Base-by-base conservation (phyloP, 2,113 vertebrate species). In the Rhodinocichla rosea region DNA sequence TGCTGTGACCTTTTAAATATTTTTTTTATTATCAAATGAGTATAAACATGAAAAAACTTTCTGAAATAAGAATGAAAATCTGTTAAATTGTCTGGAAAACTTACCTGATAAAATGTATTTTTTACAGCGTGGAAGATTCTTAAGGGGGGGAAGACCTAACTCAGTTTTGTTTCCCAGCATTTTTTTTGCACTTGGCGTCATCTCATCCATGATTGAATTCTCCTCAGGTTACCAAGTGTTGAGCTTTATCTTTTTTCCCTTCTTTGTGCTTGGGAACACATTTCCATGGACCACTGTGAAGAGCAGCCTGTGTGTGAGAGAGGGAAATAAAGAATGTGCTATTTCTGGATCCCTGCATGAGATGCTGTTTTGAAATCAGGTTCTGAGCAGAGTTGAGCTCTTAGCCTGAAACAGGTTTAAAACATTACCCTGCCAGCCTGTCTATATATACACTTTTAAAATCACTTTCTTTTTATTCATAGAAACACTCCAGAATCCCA, bases 201-300 rank as follows among this genome's bases (percentile, higher is more conserved):
- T 70, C 55, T 95, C 33, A 39, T 50, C 44, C 26, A 2, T 64
- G 56, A 33, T 2, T 85, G 52, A 64, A 20, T 60, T 78, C 22
- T 75, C 28, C 60, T 44, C 53, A 39, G n/a, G 53, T 71, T 78
- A 15, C 22, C 42, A 23, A 63, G 65, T 33, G 53, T 30, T 55
- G 75, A 82, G 59, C 21, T 24, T 49, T n/a, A 15, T 42, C 26
- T 81, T 52, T 88, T 84, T 59, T 32, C 27, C 18, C 24, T 75
- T 32, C 19, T 77, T 87, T 35, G 11, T 63, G 30, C 40, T 59
- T 11, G 53, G 28, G 70, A 65, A 18, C 1, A 0, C 0, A 1
- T 93, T 93, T 88, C 53, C 26, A 20, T 33, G 56, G 56, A 42
- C 47, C 26, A 2, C 59, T 69, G 57, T 52, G 39, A 60, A 30